Conservation (phyloP, 1,140 invertebrate genomes). For the Aphis craccivora region DNA sequence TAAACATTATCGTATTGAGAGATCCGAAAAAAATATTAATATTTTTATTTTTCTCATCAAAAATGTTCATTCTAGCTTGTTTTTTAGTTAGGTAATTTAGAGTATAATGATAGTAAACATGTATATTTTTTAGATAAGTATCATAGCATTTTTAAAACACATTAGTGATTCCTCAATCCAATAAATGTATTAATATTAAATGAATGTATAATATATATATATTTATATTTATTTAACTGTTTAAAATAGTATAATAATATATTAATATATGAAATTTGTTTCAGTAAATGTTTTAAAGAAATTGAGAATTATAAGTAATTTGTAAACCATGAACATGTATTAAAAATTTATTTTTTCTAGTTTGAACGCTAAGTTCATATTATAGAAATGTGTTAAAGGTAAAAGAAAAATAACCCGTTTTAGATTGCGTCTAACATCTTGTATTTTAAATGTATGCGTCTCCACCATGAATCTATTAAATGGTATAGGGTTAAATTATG, state of each 20-base stretch:
- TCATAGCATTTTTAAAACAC: background rate
- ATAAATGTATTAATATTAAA: too few species aligned
- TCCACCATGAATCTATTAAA: background rate
- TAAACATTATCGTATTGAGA: background rate
- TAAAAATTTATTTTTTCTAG: background rate
- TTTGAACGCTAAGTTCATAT: background rate
- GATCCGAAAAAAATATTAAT: background rate
- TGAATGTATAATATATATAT: background rate
- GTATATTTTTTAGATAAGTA: background rate
- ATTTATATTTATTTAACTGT: background rate
- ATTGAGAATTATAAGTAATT: background rate
- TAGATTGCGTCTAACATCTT: background rate
- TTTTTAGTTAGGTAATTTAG: background rate
- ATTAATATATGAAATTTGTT: too few species aligned
- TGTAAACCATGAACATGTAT: background rate
- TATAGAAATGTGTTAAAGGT: background rate
- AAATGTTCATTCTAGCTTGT: background rate
- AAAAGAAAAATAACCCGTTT: background rate
- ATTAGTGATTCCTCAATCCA: background rate
- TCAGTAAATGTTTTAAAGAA: too few species aligned
- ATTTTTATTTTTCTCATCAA: background rate
- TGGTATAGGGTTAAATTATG: background rate
- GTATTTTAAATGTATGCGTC: background rate
- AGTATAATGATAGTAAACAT: background rate
- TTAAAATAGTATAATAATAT: background rate